These are phyloP conservation scores for Rhineura floridana DNA, from an alignment of 2,113 vertebrate genomes.

Conservation along the genomic window DNA sequence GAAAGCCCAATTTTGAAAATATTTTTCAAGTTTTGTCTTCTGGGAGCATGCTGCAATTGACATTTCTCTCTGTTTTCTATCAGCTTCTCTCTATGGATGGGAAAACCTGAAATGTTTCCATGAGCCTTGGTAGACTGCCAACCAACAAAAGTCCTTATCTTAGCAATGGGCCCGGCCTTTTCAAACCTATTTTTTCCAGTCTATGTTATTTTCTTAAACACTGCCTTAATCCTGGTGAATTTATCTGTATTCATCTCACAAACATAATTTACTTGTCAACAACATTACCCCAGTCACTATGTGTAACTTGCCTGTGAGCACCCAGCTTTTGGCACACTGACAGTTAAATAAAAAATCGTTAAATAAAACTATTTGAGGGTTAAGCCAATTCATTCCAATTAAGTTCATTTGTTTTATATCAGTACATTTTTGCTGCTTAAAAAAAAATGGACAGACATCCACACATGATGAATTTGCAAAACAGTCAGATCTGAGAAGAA, in stretches of 20 bases:
- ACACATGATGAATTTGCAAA: fast-evolving
- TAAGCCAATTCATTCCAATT: constrained; percentile 11
- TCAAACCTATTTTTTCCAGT: neutral
- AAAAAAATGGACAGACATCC: fast-evolving
- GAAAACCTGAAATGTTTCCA: neutral
- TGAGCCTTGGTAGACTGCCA: neutral
- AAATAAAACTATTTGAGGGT: constrained; percentile 1
- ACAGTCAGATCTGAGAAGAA: neutral
- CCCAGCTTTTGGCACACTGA: neutral
- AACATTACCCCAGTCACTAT: neutral
- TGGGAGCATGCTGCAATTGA: constrained; percentile 41
- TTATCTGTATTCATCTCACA: neutral
- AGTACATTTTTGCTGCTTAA: neutral
- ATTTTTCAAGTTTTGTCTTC: constrained; percentile 49
- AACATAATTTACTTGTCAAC: constrained; percentile 22
- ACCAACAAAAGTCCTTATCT: constrained; percentile 10
- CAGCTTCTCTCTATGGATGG: constrained; percentile 12
- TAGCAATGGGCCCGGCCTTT: neutral
- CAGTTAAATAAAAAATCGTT: neutral
- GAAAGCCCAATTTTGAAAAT: constrained; percentile 37
- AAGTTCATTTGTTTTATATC: neutral
- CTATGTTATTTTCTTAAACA: neutral
- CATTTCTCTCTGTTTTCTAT: constrained; percentile 39
- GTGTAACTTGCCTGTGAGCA: neutral
- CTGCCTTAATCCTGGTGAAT: neutral